Base-by-base conservation (phyloP, 2,113 vertebrate species). In the Alligator mississippiensis region DNA sequence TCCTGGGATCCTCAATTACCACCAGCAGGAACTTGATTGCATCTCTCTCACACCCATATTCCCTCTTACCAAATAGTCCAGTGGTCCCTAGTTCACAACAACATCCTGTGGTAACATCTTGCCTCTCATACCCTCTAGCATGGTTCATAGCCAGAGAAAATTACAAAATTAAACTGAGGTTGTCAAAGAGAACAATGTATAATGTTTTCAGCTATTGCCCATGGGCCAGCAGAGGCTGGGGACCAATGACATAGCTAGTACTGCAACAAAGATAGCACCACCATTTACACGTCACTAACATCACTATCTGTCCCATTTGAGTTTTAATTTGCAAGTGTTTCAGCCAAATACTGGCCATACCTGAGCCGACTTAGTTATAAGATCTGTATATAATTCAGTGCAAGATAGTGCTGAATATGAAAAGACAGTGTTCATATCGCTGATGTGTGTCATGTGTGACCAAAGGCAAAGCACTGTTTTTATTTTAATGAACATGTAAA, bases 401-500 rank as follows among this genome's bases (percentile, higher is more conserved):
- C 75, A 64, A 90, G 92, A 62, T 38, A 66, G 27, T 7, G 16
- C 28, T 81, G 21, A 30, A 84, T 68, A 66, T 91, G 74, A 79
- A 90, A 88, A 92, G 30, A 38, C 38, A 81, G 61, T 68, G 62
- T 68, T 75, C 76, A 82, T 91, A 60, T 81, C 84, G 16, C 28
- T 25, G 30, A 63, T 85, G 84, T 9, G 15, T 93, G 80, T 84
- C 11, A 86, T 47, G 80, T 75, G 81, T 88, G 82, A 75, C 83
- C 85, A 59, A 64, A 95, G 84, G 75, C 92, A 28, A 85, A 95
- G 24, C 11, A 59, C 68, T 90, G 14, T 66, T 68, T 93, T 89
- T 87, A 82, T 28, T 87, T 62, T 54, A 90, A 81, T 57, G 79
- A 55, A 68, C 63, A 38, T 85, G 77, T 88, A 89, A 93, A 92